These are phyloP conservation scores for Notamacropus eugenii DNA, from an alignment of 2,797 vertebrate genomes.

Conservation along the genomic window DNA sequence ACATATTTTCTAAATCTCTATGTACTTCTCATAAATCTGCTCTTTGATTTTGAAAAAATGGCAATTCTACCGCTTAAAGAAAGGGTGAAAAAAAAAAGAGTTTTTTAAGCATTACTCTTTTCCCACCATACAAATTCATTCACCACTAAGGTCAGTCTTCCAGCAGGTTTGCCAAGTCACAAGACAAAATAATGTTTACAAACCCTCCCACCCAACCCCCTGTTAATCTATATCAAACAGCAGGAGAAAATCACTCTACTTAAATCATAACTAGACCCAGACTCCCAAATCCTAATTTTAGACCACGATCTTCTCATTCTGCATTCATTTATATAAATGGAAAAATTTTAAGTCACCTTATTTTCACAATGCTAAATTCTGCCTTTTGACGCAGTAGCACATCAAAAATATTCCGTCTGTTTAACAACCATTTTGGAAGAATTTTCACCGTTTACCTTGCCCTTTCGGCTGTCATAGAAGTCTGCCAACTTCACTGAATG, in stretches of 20 bases:
- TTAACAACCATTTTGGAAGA: constrained; percentile 26
- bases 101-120: constrained; percentile 51
- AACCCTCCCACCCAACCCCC: constrained; percentile 53
- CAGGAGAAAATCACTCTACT: constrained; percentile 58
- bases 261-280: constrained; percentile 47
- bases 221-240: constrained; percentile 69
- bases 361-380: constrained; percentile 54
- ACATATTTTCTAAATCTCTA: constrained; percentile 21
- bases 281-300: constrained; percentile 62
- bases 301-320: constrained; percentile 48
- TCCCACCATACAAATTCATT: constrained; percentile 60
- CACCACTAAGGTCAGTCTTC: constrained; percentile 55
- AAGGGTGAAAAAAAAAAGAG: constrained; percentile 19
- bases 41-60: not conserved
- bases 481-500: constrained; percentile 42
- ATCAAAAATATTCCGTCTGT: constrained; percentile 16
- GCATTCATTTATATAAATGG: constrained; percentile 60
- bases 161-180: constrained; percentile 75
- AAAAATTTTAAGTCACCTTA: constrained; percentile 62
- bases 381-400: constrained; percentile 35
- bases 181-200: constrained; percentile 69
- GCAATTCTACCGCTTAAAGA: constrained; percentile 4
- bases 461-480: constrained; percentile 51
- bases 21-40: constrained; percentile 36
- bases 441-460: constrained; percentile 39